A percentile compares a stretch with the other conserved stretches of the same genome.
These are phyloP conservation scores for Phortica okadai DNA, from an alignment of 2,888 invertebrate genomes.

Conservation along the genomic window DNA sequence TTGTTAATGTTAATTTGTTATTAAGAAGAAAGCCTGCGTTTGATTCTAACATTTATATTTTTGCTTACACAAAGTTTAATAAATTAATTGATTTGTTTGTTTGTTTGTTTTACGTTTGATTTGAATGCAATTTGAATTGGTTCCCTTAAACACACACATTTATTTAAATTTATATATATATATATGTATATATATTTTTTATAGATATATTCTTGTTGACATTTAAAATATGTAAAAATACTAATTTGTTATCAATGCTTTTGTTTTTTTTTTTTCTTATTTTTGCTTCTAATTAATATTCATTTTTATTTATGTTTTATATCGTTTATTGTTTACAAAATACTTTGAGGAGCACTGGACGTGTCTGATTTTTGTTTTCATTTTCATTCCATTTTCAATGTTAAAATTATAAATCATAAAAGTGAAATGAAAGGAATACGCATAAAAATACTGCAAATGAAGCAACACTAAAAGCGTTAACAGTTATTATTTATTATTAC, in stretches of 20 bases:
- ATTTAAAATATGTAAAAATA: conserved; percentile 58
- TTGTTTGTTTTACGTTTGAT: conserved; percentile 25
- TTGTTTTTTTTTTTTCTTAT: conserved; percentile 26
- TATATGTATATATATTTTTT: conserved; percentile 13
- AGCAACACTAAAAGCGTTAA: conserved; percentile 50
- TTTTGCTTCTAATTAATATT: conserved; percentile 39
- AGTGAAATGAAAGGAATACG: conserved; percentile 30
- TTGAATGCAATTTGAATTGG: conserved; percentile 34
- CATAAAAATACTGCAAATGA: conserved; percentile 48
- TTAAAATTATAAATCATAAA: conserved; percentile 27
- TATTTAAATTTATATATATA: conserved; percentile 28
- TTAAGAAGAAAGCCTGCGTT: conserved; percentile 54
- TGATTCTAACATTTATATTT: conserved; percentile 31
- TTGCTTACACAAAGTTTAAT: conserved; percentile 9
- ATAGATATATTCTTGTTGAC: conserved; percentile 39
- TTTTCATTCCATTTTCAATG: conserved; percentile 47
- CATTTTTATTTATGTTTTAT: conserved; percentile 55
- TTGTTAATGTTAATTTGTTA: conserved; percentile 18
- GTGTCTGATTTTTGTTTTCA: conserved; percentile 66
- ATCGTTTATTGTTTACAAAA: conserved; percentile 73
- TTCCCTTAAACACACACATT: conserved; percentile 44
- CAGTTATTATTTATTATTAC: neutral
- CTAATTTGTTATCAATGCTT: conserved; percentile 48
- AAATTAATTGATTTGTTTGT: conserved; percentile 24
- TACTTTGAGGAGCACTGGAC: conserved; percentile 75